Evolutionary conservation across 2,797 vertebrate genomes (phyloP), one percentile per base, ranked within the genome.

Genomic region (Phataginus tetradactyla): DNA sequence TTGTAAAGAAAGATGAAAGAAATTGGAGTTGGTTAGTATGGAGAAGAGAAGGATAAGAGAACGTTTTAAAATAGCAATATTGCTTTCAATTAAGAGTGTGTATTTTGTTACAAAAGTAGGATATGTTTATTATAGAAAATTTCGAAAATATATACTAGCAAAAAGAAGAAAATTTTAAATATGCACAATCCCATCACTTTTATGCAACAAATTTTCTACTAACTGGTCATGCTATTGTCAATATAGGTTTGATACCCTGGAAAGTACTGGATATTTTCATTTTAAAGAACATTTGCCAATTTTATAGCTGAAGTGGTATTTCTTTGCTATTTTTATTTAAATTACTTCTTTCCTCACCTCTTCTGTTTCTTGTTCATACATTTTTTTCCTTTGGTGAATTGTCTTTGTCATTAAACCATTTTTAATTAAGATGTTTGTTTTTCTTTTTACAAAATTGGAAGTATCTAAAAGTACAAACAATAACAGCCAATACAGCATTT

Each of bases 361-460:
- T 74, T 27, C 21, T 42, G 10, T 72, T 88, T 95, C 66, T 68
- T 39, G 59, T 79, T 88, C 25, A 37, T 12, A 78, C 25, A 69
- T 25, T 53, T 53, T 91, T 92, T 91, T 78, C n/a, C 55, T 79
- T 66, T 91, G 51, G 37, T 71, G 27, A 88, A 71, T 71, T 59
- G 25, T 18, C 39, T 34, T 18, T 72, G 49, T 61, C 61, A 17
- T 89, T 86, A n/a, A 37, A 71, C 15, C 8, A 57, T 66, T 87
- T 88, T 96, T 88, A 72, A 59, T 75, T 84, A 34, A 12, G 13
- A 61, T 77, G 25, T 21, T 86, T 90, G 25, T 86, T 83, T 90
- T 78, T 69, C 75, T 93, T 79, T 45, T 87, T 42, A 34, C 95
- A 89, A 68, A 72, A 79, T 83, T 37, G 45, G 23, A 89, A 74